phyloP scores from a whole-genome alignment of 2,113 vertebrate genomes.

The Arenaria interpres region DNA sequence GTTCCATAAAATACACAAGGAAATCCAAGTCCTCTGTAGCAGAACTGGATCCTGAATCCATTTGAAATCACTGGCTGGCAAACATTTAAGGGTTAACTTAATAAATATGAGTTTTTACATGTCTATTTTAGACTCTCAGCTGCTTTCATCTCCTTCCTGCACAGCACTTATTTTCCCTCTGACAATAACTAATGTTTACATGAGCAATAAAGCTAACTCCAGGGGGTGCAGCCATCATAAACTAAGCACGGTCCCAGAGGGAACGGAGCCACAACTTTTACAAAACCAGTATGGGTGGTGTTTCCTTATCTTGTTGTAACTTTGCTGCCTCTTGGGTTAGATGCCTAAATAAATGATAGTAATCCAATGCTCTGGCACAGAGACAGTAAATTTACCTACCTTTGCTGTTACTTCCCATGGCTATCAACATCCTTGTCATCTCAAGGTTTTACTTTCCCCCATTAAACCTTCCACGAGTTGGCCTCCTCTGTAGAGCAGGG shows the following conservation, averaged over 20 bases:
- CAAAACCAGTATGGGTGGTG: background rate
- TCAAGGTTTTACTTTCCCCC: background rate
- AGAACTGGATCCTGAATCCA: background rate
- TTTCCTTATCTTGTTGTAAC: background rate
- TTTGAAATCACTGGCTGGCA: background rate
- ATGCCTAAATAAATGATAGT: background rate
- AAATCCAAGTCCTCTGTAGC: background rate
- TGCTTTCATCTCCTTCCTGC: constrained; percentile 28
- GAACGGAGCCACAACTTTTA: background rate
- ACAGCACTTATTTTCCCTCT: background rate
- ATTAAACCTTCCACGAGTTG: background rate
- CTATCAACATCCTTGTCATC: background rate
- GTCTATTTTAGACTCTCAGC: background rate
- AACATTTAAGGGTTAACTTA: background rate
- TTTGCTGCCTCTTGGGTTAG: background rate
- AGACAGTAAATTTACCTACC: background rate
- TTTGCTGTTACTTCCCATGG: background rate
- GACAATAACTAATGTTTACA: constrained; percentile 17
- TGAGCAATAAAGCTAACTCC: constrained; percentile 17
- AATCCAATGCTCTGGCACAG: background rate
- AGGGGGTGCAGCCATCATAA: background rate
- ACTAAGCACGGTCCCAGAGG: background rate
- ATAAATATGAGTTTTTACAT: background rate
- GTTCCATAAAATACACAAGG: background rate
- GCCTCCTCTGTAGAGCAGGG: background rate